Evolutionary conservation across 1,140 invertebrate genomes (phyloP).

Genomic region (Protaetia brevitarsis): DNA sequence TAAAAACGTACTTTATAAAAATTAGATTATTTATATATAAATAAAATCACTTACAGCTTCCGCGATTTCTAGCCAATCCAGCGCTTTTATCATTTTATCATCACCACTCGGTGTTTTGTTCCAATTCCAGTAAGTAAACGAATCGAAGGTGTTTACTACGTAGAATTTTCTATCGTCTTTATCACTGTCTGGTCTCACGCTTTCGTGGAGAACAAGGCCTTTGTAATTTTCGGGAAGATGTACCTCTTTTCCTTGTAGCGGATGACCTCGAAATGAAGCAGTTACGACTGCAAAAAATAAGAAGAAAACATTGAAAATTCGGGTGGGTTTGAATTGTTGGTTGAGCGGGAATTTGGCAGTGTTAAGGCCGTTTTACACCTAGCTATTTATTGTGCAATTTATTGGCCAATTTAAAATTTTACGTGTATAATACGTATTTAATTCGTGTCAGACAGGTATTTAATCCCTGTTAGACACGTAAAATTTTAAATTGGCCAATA

Average conservation of each 20-base stretch:
- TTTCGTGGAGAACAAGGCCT: constrained; percentile 66
- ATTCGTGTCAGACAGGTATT: too few relatives aligned
- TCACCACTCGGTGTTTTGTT: constrained; percentile 68
- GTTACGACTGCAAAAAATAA: constrained; percentile 48
- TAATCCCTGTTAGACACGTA: too few relatives aligned
- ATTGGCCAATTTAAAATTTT: too few relatives aligned
- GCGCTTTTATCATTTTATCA: constrained; percentile 61
- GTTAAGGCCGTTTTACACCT: too few relatives aligned
- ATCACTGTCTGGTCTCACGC: constrained; percentile 57
- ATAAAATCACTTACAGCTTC: constrained; percentile 61
- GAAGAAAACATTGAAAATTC: background rate
- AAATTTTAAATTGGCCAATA: too few relatives aligned
- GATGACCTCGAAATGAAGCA: constrained; percentile 65
- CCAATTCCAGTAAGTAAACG: constrained; percentile 76
- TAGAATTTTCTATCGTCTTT: constrained; percentile 61
- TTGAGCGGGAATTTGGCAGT: too few relatives aligned
- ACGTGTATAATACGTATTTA: too few relatives aligned
- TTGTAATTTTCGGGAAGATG: constrained; percentile 60
- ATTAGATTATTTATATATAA: background rate
- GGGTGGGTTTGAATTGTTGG: too few relatives aligned
- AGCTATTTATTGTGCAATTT: too few relatives aligned
- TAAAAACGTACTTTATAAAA: background rate
- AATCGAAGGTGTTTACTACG: constrained; percentile 59
- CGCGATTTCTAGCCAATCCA: constrained; percentile 76
- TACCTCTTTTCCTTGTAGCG: constrained; percentile 62